Evolutionary conservation across 2,888 invertebrate genomes (phyloP), one percentile per base, ranked within the genome.

Genomic region (Liopterus haemorrhoidalis): DNA sequence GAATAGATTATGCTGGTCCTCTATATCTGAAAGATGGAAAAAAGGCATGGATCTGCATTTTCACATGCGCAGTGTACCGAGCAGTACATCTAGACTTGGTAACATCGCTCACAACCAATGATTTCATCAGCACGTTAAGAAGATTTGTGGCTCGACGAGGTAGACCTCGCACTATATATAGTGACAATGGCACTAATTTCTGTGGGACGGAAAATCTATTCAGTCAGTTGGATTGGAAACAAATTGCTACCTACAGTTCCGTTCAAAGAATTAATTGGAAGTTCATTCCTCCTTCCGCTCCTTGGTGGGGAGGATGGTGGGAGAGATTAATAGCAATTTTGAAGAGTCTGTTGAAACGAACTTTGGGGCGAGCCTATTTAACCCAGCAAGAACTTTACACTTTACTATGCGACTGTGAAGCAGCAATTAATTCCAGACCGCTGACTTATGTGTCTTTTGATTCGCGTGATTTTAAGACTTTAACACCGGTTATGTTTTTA

Each of bases 231-330:
- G 48, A 59, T 28, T 56, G 55, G 57, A 44, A 50, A 1, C 28
- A 22, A 2, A 54, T 59, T 15, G 5, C 19, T n/a, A 37, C 43
- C 2, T 43, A 51, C 19, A 53, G 37, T 16, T 22, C 47, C 5
- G 21, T 33, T 12, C 21, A 47, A 32, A 15, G 44, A 20, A 56
- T 59, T 11, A 22, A 28, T 18, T 57, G 57, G 58, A 48, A 48
- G 4, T 67, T 66, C 47, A 67, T 59, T 41, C 59, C 63, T 2
- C 63, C 63, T 4, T 46, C 55, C 1, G 60, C 66, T 5, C 54
- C 66, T 3, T 69, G 67, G 65, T 62, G 62, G 62, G 65, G 66
- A 43, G 65, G 69, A 21, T 62, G 59, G 51, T 69, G 62, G 56
- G 64, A 68, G 52, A 51, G 65, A 5, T 42, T 67, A 9, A 52